phyloP scores from a whole-genome alignment of 2,797 vertebrate genomes.

The Mormyrops attenuatus region DNA sequence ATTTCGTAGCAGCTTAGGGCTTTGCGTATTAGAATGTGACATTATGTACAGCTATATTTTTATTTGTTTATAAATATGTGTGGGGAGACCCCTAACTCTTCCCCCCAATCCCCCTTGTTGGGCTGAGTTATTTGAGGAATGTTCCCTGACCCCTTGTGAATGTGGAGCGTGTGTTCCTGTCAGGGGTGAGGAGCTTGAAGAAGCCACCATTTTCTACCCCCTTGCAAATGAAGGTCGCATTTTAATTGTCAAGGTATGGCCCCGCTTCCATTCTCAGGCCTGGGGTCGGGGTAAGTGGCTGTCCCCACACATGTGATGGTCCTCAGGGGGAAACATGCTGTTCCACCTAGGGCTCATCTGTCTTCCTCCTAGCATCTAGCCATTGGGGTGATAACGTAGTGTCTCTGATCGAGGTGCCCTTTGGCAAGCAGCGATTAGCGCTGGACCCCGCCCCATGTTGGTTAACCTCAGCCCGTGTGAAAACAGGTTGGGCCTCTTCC shows the following conservation, averaged over 20 bases:
- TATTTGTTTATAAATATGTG: not conserved
- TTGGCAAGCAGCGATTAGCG: not conserved
- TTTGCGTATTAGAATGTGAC: not conserved
- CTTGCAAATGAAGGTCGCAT: not conserved
- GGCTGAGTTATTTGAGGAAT: conserved; percentile 1
- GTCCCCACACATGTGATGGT: not conserved
- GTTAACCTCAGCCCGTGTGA: not conserved
- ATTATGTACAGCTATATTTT: not conserved
- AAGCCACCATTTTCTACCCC: not conserved
- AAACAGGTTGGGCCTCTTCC: not conserved
- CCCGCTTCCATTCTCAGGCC: not conserved
- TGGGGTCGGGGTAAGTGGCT: not conserved
- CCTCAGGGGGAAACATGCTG: not conserved
- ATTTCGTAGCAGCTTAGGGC: not conserved
- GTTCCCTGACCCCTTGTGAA: not conserved
- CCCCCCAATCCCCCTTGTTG: not conserved
- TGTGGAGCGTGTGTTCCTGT: not conserved
- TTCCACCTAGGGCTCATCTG: not conserved
- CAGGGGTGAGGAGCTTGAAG: not conserved
- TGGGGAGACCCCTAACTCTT: not conserved
- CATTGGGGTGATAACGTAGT: not conserved
- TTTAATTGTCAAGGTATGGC: not conserved
- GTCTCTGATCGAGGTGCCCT: not conserved
- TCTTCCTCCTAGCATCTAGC: not conserved
- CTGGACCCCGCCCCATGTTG: not conserved